Evolutionary conservation across 2,797 vertebrate species (phyloP).

Genomic region (Meriones psammophilus): DNA sequence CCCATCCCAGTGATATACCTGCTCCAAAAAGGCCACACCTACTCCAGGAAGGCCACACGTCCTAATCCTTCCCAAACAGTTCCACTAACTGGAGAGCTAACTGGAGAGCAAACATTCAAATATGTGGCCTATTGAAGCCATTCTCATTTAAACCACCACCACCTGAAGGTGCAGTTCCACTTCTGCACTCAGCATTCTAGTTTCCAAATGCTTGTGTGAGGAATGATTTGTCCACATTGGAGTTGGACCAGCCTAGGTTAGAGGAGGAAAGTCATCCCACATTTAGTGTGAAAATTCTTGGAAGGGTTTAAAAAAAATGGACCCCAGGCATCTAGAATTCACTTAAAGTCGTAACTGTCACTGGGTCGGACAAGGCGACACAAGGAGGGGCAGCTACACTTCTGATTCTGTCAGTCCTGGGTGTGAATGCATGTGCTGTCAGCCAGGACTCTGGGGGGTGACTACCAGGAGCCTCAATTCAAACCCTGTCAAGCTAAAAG

Average conservation of each 20-base stretch:
- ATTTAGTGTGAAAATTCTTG: neutral
- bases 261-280: conserved; percentile 12
- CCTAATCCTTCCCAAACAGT: neutral
- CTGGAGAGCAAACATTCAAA: neutral
- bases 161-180: neutral
- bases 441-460: neutral
- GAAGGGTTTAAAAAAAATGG: neutral
- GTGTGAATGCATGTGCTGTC: neutral
- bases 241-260: neutral
- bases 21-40: neutral
- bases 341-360: neutral
- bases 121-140: neutral
- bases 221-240: neutral
- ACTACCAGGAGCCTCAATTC: neutral
- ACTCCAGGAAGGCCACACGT: neutral
- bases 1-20: neutral
- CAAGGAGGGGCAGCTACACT: neutral
- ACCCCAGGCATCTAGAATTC: neutral
- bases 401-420: neutral
- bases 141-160: neutral
- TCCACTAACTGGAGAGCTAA: neutral
- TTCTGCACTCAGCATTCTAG: neutral
- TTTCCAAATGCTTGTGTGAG: conserved; percentile 12
- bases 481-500: conserved; percentile 2
- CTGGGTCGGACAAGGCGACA: neutral